These are phyloP conservation scores for Tretioscincus oriximinensis DNA, from an alignment of 2,113 vertebrate genomes.

Conservation along the genomic window DNA sequence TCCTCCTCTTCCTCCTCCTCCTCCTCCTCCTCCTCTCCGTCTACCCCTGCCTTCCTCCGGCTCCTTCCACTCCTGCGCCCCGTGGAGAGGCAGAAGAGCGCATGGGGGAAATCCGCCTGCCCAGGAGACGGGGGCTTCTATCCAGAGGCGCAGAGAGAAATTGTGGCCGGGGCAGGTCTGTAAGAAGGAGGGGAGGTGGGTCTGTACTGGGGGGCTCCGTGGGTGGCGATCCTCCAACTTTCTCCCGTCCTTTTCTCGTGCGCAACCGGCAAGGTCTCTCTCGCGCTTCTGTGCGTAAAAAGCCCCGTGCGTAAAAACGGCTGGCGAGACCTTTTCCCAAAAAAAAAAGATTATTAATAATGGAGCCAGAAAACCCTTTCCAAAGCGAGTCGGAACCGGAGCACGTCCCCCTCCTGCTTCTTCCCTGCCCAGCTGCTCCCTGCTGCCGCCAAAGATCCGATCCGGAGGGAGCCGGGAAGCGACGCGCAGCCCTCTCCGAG, in stretches of 20 bases:
- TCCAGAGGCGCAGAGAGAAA: too few species aligned
- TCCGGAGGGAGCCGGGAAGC: background rate
- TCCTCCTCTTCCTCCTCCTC: background rate
- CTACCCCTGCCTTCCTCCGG: background rate
- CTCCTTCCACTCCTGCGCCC: background rate
- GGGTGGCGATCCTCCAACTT: too few species aligned
- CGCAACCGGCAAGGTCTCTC: background rate
- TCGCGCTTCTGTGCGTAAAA: background rate
- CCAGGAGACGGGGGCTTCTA: too few species aligned
- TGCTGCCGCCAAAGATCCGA: too few species aligned
- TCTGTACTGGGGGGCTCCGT: too few species aligned
- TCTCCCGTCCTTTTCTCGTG: background rate
- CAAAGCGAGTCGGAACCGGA: background rate
- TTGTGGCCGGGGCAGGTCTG: too few species aligned
- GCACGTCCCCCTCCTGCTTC: background rate
- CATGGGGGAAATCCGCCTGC: too few species aligned
- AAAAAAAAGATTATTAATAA: background rate
- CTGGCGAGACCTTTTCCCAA: too few species aligned
- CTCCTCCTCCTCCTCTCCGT: background rate
- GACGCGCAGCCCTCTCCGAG: background rate
- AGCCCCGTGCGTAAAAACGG: background rate
- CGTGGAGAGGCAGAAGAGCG: background rate
- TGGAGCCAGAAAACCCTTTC: background rate
- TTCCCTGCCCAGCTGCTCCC: background rate
- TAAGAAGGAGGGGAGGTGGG: too few species aligned